Base-by-base conservation (phyloP, 2,113 vertebrate genomes). In the Prochilodus magdalenae region DNA sequence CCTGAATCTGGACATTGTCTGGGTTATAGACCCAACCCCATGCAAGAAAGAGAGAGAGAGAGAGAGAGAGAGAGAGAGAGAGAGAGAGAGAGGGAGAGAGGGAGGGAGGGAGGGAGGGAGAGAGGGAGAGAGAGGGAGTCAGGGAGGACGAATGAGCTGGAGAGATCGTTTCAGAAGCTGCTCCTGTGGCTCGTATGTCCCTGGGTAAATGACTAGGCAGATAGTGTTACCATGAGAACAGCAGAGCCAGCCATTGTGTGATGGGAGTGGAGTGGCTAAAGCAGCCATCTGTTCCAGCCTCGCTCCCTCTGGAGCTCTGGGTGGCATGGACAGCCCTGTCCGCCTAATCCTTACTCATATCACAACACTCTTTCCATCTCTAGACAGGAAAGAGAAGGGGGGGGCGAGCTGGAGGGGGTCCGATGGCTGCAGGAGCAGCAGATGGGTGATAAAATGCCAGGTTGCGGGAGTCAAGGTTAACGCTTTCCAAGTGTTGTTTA, bases 181-280 rank as follows among this genome's bases (percentile, higher is more conserved):
- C 66, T 70, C 66, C 18, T 44, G 66, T 44, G 66, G 66, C 66
- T n/a, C 66, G 33, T n/a, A 44, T 70, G 66, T 44, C 33, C 40
- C 33, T 24, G 10, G 36, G 94, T 94, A 92, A 94, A 94, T 95
- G 95, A 95, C 94, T 93, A 95, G 94, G 94, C 94, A 95, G 94
- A 95, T 94, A 94, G 94, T 92, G 95, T 96, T 96, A 95, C 95
- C 94, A 96, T 96, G 95, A 96, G 95, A 96, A 96, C 95, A 94
- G 95, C 94, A 94, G 94, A 95, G 94, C 95, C 94, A 95, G 95
- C 94, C 94, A 96, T 96, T 95, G 94, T 96, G 94, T 94, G 62
- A 66, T 47, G 72, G 65, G 59, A 53, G 65, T 94, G 94, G 94
- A 92, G 93, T 95, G 92, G 93, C 95, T 95, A 93, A 92, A 95